Evolutionary conservation across 53 echinoderm and acorn worm genomes (phyloP).

Genomic region (Antedon mediterranea): DNA sequence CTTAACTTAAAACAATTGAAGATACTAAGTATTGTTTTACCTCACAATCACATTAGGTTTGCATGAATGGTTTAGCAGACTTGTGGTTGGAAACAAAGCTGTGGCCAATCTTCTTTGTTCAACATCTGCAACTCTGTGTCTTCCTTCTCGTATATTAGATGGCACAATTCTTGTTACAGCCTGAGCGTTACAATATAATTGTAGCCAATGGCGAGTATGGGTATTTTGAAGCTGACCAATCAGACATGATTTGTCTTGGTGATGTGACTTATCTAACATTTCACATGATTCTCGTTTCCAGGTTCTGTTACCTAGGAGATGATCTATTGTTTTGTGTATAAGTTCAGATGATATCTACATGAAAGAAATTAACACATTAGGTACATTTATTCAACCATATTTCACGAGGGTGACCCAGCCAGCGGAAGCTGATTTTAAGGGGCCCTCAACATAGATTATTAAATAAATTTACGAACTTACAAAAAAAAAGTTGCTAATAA

Average conservation of each 20-base stretch:
- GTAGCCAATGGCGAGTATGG: conserved; percentile 38
- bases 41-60: conserved; percentile 79
- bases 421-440: no score
- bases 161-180: conserved; percentile 63
- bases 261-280: background rate
- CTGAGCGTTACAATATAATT: conserved; percentile 75
- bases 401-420: no score
- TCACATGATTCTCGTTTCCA: background rate
- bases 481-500: no score
- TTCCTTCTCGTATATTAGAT: background rate
- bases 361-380: background rate
- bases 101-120: conserved; percentile 63
- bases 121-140: conserved; percentile 19
- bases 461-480: no score
- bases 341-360: background rate
- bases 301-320: background rate
- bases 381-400: no score
- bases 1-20: no score
- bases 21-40: conserved; percentile 3
- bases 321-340: background rate
- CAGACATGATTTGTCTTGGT: conserved; percentile 2
- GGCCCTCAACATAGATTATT: no score
- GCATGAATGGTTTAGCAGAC: conserved; percentile 85
- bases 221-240: conserved; percentile 7
- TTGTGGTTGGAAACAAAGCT: conserved; percentile 68